Conservation (phyloP, 1,140 invertebrate genomes). For the Euwallacea fornicatus region DNA sequence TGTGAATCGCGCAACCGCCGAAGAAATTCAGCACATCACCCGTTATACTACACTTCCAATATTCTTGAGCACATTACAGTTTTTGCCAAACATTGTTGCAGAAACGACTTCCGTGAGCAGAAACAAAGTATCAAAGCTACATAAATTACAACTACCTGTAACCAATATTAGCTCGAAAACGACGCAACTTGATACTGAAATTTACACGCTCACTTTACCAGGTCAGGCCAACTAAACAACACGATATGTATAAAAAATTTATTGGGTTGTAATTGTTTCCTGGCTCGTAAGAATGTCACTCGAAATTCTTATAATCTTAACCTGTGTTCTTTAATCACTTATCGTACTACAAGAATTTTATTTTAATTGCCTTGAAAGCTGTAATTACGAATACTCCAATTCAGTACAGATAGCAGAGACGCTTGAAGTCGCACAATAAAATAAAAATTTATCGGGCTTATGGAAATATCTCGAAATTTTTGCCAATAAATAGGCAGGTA, state of each 20-base stretch:
- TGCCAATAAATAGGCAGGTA: too few species aligned
- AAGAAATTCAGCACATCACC: too few species aligned
- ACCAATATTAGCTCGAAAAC: constrained; percentile 21
- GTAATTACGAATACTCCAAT: neutral
- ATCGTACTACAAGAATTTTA: neutral
- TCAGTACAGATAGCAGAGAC: too few species aligned
- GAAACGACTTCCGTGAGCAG: constrained; percentile 30
- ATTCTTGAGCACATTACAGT: too few species aligned
- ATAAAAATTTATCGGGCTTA: too few species aligned
- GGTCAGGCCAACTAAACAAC: constrained; percentile 26
- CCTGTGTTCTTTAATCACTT: neutral
- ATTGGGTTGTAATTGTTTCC: constrained; percentile 23
- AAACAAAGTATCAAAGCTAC: constrained; percentile 27
- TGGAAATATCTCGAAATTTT: too few species aligned
- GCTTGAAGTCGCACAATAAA: too few species aligned
- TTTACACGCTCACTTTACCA: constrained; percentile 33
- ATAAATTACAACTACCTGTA: constrained; percentile 35
- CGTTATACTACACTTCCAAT: too few species aligned
- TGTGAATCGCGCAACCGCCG: too few species aligned
- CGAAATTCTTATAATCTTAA: neutral
- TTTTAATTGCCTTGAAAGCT: neutral
- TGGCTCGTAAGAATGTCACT: too few species aligned
- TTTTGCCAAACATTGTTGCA: constrained; percentile 21
- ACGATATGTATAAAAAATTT: constrained; percentile 28
- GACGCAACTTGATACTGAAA: constrained; percentile 31